Conservation (phyloP, 1,140 invertebrate species). For the Thaumetopoea pityocampa region DNA sequence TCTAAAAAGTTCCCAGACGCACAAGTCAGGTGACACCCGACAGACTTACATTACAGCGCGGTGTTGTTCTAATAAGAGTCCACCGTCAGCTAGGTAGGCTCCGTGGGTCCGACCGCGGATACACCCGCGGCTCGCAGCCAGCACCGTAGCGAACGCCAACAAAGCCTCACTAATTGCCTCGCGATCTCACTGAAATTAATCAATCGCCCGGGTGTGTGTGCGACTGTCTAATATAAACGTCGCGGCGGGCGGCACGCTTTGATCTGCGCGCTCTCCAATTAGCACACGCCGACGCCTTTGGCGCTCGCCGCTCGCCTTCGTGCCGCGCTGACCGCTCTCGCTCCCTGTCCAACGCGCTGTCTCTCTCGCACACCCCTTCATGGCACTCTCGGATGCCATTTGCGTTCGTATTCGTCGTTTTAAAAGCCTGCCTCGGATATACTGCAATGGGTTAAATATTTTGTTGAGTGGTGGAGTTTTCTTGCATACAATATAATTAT, state of each 20-base stretch:
- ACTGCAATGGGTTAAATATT: constrained; percentile 8
- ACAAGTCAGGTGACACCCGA: too few species aligned
- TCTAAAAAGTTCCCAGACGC: too few species aligned
- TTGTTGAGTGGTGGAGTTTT: constrained; percentile 1
- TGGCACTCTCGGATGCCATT: constrained; percentile 24
- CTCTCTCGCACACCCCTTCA: constrained; percentile 36
- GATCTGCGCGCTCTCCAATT: constrained; percentile 66
- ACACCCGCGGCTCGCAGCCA: not conserved
- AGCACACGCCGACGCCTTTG: constrained; percentile 65
- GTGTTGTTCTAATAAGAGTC: constrained; percentile 11
- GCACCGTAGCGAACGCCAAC: constrained; percentile 30
- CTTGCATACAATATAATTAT: too few species aligned
- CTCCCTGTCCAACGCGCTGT: constrained; percentile 17
- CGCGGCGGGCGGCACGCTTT: constrained; percentile 58
- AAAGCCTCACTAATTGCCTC: constrained; percentile 61
- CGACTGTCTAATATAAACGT: constrained; percentile 71
- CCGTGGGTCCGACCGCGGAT: too few species aligned
- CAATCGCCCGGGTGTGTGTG: constrained; percentile 47
- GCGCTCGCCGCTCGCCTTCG: constrained; percentile 55
- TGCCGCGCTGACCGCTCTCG: constrained; percentile 28
- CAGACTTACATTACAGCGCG: too few species aligned
- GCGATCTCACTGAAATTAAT: constrained; percentile 66
- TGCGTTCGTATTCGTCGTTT: constrained; percentile 19
- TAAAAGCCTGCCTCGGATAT: constrained; percentile 5
- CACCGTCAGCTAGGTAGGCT: too few species aligned